Conservation (phyloP, 2,113 vertebrate species). For the Sapajus apella region DNA sequence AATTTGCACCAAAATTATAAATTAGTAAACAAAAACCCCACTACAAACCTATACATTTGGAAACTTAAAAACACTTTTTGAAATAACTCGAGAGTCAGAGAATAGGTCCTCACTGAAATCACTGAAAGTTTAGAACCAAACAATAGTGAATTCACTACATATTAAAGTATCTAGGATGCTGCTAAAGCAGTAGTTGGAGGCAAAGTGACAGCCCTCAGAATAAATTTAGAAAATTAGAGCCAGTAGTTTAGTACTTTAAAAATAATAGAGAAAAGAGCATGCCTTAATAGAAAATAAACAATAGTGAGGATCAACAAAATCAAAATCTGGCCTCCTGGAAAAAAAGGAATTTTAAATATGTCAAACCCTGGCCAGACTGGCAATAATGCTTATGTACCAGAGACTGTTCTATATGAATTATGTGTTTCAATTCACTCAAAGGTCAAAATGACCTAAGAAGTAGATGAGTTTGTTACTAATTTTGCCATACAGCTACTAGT, state of each 20-base stretch:
- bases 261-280: not conserved
- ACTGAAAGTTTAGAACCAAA: not conserved
- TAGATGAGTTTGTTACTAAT: not conserved
- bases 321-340: not conserved
- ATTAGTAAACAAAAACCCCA: not conserved
- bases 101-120: not conserved
- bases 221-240: not conserved
- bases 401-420: not conserved
- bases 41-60: not conserved
- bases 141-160: not conserved
- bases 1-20: not conserved
- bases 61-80: not conserved
- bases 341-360: not conserved
- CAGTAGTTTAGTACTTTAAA: not conserved
- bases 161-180: not conserved
- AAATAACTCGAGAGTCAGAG: not conserved
- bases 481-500: not conserved
- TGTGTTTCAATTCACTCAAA: not conserved
- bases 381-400: not conserved
- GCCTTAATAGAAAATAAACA: constrained; percentile 6
- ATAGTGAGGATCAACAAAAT: not conserved
- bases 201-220: not conserved
- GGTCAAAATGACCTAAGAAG: not conserved
- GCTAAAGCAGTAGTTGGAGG: not conserved
- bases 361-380: not conserved